These are phyloP conservation scores for Protonibea diacanthus DNA, from an alignment of 2,797 vertebrate species.

Conservation along the genomic window DNA sequence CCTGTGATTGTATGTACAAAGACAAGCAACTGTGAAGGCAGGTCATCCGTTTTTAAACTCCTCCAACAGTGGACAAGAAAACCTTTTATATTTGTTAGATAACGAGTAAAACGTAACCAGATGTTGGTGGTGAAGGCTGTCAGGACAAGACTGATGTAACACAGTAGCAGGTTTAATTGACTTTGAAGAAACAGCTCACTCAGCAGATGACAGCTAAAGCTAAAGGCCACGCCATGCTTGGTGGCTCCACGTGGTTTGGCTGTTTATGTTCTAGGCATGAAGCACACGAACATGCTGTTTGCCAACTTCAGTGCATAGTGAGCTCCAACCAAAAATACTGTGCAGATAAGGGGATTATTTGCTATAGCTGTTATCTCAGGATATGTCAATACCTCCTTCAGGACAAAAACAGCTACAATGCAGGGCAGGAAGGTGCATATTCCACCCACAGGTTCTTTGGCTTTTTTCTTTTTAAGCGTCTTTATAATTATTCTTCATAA, in stretches of 20 bases:
- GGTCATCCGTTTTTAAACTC: conserved; percentile 4
- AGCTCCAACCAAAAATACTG: conserved; percentile 44
- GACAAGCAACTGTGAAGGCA: conserved; percentile 17
- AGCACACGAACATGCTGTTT: conserved; percentile 29
- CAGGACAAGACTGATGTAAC: conserved; percentile 10
- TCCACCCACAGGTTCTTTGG: conserved; percentile 60
- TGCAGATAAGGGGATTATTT: conserved; percentile 60
- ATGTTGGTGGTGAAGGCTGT: conserved; percentile 22
- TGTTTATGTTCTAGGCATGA: conserved; percentile 38
- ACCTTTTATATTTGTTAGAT: neutral
- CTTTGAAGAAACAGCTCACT: conserved; percentile 55
- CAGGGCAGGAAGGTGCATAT: conserved; percentile 59
- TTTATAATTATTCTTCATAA: conserved; percentile 64
- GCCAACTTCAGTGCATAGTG: conserved; percentile 39
- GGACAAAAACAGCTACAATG: conserved; percentile 60
- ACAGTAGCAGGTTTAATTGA: conserved; percentile 52
- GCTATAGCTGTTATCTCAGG: conserved; percentile 57
- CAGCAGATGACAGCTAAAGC: conserved; percentile 57
- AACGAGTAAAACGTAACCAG: neutral
- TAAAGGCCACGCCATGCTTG: conserved; percentile 40
- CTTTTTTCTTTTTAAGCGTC: conserved; percentile 50
- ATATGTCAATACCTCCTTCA: conserved; percentile 63
- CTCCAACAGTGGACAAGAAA: neutral
- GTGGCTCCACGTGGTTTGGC: conserved; percentile 32
- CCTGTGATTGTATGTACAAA: conserved; percentile 45